Percentiles rank a stretch among this genome's conserved stretches.
These are phyloP conservation scores for Druceiella hillmani DNA, from an alignment of 2,888 invertebrate species.

Conservation along the genomic window DNA sequence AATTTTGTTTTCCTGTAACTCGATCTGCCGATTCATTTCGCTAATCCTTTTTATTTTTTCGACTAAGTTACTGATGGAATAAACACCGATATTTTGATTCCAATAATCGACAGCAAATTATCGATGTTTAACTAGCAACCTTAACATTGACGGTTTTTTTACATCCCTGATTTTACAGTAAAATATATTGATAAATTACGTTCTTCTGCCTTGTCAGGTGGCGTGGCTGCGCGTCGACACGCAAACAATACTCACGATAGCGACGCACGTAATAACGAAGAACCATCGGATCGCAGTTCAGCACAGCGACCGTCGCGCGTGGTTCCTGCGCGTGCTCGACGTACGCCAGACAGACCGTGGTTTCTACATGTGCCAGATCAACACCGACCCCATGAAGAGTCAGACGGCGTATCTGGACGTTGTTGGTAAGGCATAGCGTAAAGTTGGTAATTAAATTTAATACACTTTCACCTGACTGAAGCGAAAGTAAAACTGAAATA, in stretches of 20 bases:
- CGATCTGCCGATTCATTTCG: no score
- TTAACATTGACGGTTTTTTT: no score
- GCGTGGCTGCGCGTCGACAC: conserved; percentile 90
- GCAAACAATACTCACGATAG: conserved; percentile 87
- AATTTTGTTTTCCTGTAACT: no score
- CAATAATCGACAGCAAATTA: no score
- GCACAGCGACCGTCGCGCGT: conserved; percentile 78
- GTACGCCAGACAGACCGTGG: conserved; percentile 80
- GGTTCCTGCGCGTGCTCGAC: conserved; percentile 83
- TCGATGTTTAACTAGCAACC: no score
- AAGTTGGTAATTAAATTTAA: conserved; percentile 3
- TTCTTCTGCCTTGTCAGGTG: no score
- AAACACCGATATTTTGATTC: no score
- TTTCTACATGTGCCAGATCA: conserved; percentile 93
- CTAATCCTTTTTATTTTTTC: no score
- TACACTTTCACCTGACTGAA: background rate
- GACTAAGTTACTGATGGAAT: no score
- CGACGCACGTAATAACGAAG: conserved; percentile 85
- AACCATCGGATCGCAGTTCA: conserved; percentile 83
- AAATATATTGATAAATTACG: no score
- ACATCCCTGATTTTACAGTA: no score
- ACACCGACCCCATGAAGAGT: conserved; percentile 90
- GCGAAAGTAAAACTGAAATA: background rate
- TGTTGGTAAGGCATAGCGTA: conserved; percentile 81
- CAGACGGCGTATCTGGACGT: conserved; percentile 84